Evolutionary conservation across 2,888 invertebrate genomes (phyloP).

Genomic region (Cyclophora albipunctata): DNA sequence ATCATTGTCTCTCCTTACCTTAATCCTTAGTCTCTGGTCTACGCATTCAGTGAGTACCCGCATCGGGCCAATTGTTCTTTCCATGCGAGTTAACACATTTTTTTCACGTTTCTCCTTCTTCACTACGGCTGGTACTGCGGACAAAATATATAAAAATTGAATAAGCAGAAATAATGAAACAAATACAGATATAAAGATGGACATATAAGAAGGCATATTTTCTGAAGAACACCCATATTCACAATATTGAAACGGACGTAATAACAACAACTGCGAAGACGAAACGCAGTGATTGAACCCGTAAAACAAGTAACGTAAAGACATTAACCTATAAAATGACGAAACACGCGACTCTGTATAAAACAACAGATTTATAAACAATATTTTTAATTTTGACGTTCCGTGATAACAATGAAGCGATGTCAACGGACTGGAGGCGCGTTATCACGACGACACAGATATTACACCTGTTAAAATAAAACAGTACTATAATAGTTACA

Average conservation of each 20-base stretch:
- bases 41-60: constrained; percentile 76
- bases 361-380: constrained; percentile 8
- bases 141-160: constrained; percentile 1
- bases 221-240: no score
- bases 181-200: no score
- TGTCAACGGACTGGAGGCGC: constrained; percentile 28
- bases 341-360: constrained; percentile 11
- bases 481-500: constrained; percentile 18
- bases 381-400: constrained; percentile 21
- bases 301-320: neutral
- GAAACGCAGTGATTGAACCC: no score
- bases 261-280: no score
- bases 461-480: constrained; percentile 39
- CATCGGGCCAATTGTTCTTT: constrained; percentile 76
- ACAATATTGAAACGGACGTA: no score
- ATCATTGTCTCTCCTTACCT: constrained; percentile 57
- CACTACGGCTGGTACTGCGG: constrained; percentile 30
- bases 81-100: constrained; percentile 67
- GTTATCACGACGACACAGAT: constrained; percentile 31
- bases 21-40: constrained; percentile 75
- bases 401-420: constrained; percentile 24
- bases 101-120: constrained; percentile 22
- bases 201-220: no score
- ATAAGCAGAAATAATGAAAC: neutral
- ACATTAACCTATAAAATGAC: constrained; percentile 4